Conservation (phyloP, 1,140 invertebrate species). For the Bursaphelenchus mucronatus region DNA sequence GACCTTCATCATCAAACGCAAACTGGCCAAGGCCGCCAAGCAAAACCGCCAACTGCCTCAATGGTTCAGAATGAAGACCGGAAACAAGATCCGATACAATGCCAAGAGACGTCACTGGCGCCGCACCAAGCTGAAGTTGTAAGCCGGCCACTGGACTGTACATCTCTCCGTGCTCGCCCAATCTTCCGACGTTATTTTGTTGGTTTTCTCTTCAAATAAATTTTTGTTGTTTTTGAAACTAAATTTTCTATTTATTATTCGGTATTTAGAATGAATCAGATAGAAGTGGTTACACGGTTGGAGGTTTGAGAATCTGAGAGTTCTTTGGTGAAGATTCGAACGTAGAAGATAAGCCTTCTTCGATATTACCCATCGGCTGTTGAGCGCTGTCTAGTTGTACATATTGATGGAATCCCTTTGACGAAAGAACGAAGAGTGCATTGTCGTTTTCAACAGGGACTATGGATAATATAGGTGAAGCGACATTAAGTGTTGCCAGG, state of each 20-base stretch:
- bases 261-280: too few relatives aligned
- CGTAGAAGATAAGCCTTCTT: too few relatives aligned
- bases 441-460: conserved; percentile 34
- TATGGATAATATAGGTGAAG: conserved; percentile 42
- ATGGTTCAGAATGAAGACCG: conserved; percentile 53
- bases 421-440: conserved; percentile 18
- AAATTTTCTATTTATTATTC: background rate
- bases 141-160: conserved; percentile 21
- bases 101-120: conserved; percentile 61
- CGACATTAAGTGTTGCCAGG: conserved; percentile 27
- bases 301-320: too few relatives aligned
- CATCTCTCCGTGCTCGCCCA: background rate
- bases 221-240: conserved; percentile 1
- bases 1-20: conserved; percentile 46
- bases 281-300: too few relatives aligned
- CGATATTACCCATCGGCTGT: too few relatives aligned
- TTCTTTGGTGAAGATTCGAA: too few relatives aligned
- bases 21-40: conserved; percentile 48
- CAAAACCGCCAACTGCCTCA: conserved; percentile 53
- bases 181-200: conserved; percentile 1
- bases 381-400: background rate
- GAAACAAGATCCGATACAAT: conserved; percentile 60
- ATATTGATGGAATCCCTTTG: conserved; percentile 25
- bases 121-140: conserved; percentile 60
- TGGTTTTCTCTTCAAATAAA: conserved; percentile 2